phyloP scores from a whole-genome alignment of 2,888 invertebrate species.

The Molorchus minor region DNA sequence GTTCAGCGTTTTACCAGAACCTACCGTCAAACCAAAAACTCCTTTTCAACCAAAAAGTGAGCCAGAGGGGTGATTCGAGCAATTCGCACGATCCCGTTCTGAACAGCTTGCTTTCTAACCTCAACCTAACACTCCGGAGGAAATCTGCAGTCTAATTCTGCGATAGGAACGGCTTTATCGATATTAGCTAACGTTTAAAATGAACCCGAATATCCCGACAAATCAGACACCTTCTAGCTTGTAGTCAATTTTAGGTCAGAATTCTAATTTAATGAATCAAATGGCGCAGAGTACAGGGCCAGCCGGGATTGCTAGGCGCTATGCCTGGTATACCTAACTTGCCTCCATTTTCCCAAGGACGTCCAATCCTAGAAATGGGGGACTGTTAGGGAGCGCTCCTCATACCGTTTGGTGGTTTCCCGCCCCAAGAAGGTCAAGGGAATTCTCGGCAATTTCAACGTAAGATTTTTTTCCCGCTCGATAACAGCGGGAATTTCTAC shows the following conservation, averaged over 20 bases:
- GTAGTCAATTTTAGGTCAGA: slow-evolving; percentile 66
- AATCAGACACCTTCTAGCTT: no score
- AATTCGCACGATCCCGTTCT: slow-evolving; percentile 67
- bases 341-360: no score
- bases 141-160: slow-evolving; percentile 55
- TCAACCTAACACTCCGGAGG: slow-evolving; percentile 62
- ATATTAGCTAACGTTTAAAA: slow-evolving; percentile 59
- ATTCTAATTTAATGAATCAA: slow-evolving; percentile 61
- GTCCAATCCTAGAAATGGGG: slow-evolving; percentile 59
- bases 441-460: slow-evolving; percentile 58
- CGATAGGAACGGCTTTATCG: slow-evolving; percentile 62
- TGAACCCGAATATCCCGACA: slow-evolving; percentile 65
- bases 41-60: slow-evolving; percentile 74
- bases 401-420: slow-evolving; percentile 36
- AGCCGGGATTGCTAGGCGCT: slow-evolving; percentile 65
- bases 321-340: slow-evolving; percentile 63
- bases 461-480: slow-evolving; percentile 63
- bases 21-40: slow-evolving; percentile 77
- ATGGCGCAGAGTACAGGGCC: slow-evolving; percentile 61
- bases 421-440: slow-evolving; percentile 62
- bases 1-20: slow-evolving; percentile 76
- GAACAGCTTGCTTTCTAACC: slow-evolving; percentile 71
- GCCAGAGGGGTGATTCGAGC: slow-evolving; percentile 66
- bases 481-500: slow-evolving; percentile 45
- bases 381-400: slow-evolving; percentile 54